Base-by-base conservation (phyloP, 2,797 vertebrate species). In the Tokudaia tokunoshimensis region DNA sequence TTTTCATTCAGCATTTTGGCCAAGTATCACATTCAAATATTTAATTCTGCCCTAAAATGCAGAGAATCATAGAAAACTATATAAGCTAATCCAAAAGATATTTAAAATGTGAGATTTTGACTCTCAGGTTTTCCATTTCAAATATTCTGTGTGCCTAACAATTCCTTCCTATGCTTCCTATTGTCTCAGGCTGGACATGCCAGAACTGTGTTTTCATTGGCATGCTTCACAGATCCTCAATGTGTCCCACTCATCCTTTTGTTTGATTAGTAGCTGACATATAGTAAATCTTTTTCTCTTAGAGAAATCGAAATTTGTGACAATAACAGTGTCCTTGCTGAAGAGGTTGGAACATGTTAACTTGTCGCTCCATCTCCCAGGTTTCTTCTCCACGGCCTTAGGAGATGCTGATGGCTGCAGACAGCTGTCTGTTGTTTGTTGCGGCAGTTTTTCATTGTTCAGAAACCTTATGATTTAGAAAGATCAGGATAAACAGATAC, bases 1-100 rank as follows among this genome's bases (percentile, higher is more conserved):
- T 95, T 85, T 87, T 96, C 95, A 96, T 97, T 97, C 96, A 96
- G 94, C 47, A 57, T 96, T 95, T 97, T 96, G 93, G 97, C 90
- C 75, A 95, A 95, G 84, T 65, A 83, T 76, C 78, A 94, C 52
- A 87, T 96, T 97, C 78, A 94, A 96, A 95, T 97, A 75, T 89
- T 91, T 85, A 70, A 96, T 96, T 96, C 80, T 47, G 82, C 94
- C 96, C 81, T 96, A 91, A 96, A 94, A 96, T 83, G 85, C 86
- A 92, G 79, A 93, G 92, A 95, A 57, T 94, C 59, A 44, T 78
- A 93, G 85, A 95, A 65, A 87, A 4, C 57, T 72, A 91, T 88
- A 63, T 96, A 74, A 96, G 44, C 87, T 91, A 94, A 72, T 95
- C 81, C 50, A 91, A 67, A 91, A 82, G 84, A 72, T 41, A 93